Base-by-base conservation (phyloP, 1,140 invertebrate species). In the Papilio glaucus region DNA sequence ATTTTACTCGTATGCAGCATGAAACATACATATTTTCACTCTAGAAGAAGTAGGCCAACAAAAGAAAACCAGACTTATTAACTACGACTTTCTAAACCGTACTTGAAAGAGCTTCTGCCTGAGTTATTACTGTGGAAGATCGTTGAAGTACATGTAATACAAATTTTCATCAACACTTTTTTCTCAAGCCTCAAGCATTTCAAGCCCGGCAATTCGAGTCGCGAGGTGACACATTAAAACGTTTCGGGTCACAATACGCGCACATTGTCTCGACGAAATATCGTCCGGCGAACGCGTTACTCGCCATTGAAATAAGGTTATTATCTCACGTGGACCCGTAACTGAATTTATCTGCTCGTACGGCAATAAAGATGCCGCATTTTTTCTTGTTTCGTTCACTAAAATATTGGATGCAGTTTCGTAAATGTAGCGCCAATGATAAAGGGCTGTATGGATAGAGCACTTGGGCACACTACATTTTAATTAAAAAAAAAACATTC, bases 291-390 rank as follows among this genome's bases (percentile, higher is more conserved):
- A 26, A 67, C 78, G 74, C 79, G 80, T 85, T 85, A 82, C 81
- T 82, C 82, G 78, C 79, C 80, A 79, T 81, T 80, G 80, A 84
- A 86, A 87, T 86, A 83, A 81, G 85, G 81, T 84, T 88, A 89
- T 89, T 88, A 89, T 87, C 81, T 83, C 80, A 80, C 79, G 78
- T 76, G 76, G 78, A 74, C 72, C 75, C 76, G 86, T 83, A 88
- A 88, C 80, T 85, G 79, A 88, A 89, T 89, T 89, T 89, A 89
- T 89, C 79, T 74, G 85, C 83, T 78, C 86, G 85, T 88, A 85
- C 85, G 83, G 79, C 83, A 80, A 87, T 89, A 89, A 89, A 88
- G 82, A 83, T 81, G 73, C 71, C 45, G 71, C 65, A 73, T 81
- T 81, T 80, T 82, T 83, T 86, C 80, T 85, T 82, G 76, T 85